Conservation (phyloP, 2,113 vertebrate genomes). For the Phaethornis superciliosus region DNA sequence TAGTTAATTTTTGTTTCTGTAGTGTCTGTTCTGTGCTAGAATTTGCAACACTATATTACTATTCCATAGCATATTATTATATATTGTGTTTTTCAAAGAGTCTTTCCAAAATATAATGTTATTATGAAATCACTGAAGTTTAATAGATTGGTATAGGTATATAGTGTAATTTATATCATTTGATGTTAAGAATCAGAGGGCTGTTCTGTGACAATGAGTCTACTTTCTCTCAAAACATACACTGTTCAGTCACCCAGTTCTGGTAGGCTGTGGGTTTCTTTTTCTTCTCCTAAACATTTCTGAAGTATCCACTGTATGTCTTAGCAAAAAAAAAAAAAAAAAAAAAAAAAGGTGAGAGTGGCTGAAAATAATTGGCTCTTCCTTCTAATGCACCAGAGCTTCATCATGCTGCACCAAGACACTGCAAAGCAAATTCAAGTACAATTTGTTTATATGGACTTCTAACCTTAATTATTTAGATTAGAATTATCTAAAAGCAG, state of each 20-base stretch:
- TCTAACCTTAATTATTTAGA: not conserved
- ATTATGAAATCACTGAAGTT: not conserved
- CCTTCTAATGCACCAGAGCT: not conserved
- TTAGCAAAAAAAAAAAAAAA: not conserved
- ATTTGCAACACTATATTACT: not conserved
- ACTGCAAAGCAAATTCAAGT: not conserved
- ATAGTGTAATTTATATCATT: not conserved
- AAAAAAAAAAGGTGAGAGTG: not conserved
- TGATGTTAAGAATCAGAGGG: not conserved
- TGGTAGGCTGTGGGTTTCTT: not conserved
- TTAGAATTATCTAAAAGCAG: not conserved
- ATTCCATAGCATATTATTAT: not conserved
- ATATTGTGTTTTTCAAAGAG: not conserved
- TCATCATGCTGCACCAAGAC: not conserved
- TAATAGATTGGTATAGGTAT: not conserved
- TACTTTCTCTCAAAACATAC: not conserved
- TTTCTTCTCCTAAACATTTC: not conserved
- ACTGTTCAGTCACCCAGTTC: not conserved
- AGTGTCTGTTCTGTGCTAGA: not conserved
- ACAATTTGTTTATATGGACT: not conserved
- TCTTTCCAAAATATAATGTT: not conserved
- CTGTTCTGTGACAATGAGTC: not conserved
- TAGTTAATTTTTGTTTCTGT: not conserved
- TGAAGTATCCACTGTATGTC: not conserved
- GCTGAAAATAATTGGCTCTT: not conserved